These are phyloP conservation scores for Cheilosia soror DNA, from an alignment of 2,888 invertebrate genomes.

Conservation along the genomic window DNA sequence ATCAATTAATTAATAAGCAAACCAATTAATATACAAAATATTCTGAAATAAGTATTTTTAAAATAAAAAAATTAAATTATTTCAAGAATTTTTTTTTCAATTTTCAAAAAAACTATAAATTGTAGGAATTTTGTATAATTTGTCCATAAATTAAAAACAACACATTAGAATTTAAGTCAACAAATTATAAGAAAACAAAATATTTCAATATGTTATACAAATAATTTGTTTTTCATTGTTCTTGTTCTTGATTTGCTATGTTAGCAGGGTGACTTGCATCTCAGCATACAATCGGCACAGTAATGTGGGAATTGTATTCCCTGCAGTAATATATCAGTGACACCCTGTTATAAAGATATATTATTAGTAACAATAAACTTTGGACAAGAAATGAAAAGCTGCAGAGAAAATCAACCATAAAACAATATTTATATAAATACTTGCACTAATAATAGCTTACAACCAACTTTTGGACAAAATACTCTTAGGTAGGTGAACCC, in stretches of 20 bases:
- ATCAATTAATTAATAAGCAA: background rate
- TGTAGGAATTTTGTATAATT: no score
- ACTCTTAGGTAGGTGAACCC: no score
- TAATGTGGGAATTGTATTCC: conserved; percentile 88
- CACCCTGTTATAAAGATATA: conserved; percentile 84
- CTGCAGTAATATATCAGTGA: conserved; percentile 86
- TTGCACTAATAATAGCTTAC: no score
- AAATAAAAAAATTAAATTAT: background rate
- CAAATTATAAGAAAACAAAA: background rate
- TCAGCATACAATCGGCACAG: conserved; percentile 87
- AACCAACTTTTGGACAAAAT: no score
- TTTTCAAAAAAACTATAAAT: no score
- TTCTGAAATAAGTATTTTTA: no score
- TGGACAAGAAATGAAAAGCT: no score
- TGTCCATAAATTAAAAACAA: no score
- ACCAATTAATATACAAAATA: background rate
- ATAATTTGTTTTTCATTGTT: background rate
- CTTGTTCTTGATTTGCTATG: background rate
- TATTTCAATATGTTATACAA: background rate
- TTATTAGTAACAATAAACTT: background rate
- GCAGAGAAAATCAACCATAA: no score
- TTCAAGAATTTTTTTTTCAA: no score
- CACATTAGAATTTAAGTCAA: background rate
- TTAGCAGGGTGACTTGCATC: conserved; percentile 84
- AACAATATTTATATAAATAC: no score